Percentiles rank a stretch among this genome's conserved stretches.
Conservation (phyloP, 2,888 invertebrate genomes). For the Cactoblastis cactorum region DNA sequence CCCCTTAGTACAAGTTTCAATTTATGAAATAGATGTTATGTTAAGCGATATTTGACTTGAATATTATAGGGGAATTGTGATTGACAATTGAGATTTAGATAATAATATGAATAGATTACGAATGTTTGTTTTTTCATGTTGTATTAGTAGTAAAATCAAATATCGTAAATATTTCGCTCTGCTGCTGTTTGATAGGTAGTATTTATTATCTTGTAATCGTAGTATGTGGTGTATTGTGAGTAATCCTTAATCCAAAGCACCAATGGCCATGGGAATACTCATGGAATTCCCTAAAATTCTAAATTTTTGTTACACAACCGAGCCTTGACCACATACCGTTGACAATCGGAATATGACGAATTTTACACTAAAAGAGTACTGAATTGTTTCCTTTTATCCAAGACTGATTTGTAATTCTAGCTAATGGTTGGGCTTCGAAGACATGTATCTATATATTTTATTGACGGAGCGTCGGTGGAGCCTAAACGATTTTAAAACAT, state of each 20-base stretch:
- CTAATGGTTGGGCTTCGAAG: constrained; percentile 48
- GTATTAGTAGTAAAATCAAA: constrained; percentile 16
- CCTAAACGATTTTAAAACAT: constrained; percentile 32
- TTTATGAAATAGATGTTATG: constrained; percentile 6
- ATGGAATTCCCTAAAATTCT: constrained; percentile 54
- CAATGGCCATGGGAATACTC: constrained; percentile 16
- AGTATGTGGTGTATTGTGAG: constrained; percentile 2
- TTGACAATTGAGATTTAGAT: constrained; percentile 11
- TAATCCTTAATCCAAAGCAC: neutral
- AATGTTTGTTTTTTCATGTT: constrained; percentile 17
- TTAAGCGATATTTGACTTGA: constrained; percentile 12
- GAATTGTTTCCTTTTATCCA: constrained; percentile 65
- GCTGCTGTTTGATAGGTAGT: constrained; percentile 18
- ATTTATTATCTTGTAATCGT: neutral
- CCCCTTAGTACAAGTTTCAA: constrained; percentile 48
- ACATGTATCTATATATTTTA: constrained; percentile 27
- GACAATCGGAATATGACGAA: constrained; percentile 36
- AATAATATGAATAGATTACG: constrained; percentile 15
- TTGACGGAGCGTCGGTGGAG: constrained; percentile 29
- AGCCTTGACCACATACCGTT: constrained; percentile 29
- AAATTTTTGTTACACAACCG: constrained; percentile 20
- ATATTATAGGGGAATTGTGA: constrained; percentile 11
- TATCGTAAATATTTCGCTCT: constrained; percentile 14
- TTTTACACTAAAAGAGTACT: constrained; percentile 41
- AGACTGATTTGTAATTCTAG: constrained; percentile 67